These are phyloP conservation scores for Epinotia nisella DNA, from an alignment of 2,888 invertebrate genomes.

Conservation along the genomic window DNA sequence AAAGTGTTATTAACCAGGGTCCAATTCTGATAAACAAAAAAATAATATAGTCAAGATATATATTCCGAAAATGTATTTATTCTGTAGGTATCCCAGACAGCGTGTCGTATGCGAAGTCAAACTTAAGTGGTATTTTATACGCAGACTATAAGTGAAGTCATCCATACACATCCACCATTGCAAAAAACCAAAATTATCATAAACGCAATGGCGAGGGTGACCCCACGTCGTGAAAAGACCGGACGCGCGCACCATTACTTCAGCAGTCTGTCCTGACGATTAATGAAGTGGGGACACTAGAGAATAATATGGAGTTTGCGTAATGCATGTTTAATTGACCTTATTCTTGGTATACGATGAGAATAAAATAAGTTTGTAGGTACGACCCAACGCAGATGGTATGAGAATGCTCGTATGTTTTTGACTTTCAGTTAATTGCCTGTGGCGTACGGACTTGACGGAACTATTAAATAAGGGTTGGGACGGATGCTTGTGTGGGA, in stretches of 20 bases:
- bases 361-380: neutral
- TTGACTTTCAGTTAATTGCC: too few relatives aligned
- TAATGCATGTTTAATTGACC: slow-evolving; percentile 38
- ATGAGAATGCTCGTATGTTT: too few relatives aligned
- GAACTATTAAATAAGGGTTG: too few relatives aligned
- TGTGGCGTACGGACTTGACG: too few relatives aligned
- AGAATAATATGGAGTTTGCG: slow-evolving; percentile 52
- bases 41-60: too few relatives aligned
- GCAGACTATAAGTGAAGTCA: neutral
- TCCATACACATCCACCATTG: neutral
- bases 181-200: slow-evolving; percentile 56
- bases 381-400: too few relatives aligned
- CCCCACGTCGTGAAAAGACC: slow-evolving; percentile 50
- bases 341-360: slow-evolving; percentile 16
- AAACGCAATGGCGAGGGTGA: slow-evolving; percentile 50
- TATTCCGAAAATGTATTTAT: too few relatives aligned
- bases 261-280: slow-evolving; percentile 59
- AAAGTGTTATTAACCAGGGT: too few relatives aligned
- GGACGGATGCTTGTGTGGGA: too few relatives aligned
- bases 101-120: too few relatives aligned
- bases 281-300: slow-evolving; percentile 69
- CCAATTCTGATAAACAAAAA: too few relatives aligned
- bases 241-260: slow-evolving; percentile 51
- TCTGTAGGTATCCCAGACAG: too few relatives aligned
- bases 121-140: neutral